These are phyloP conservation scores for Danio choprae DNA, from an alignment of 2,797 vertebrate species.

Conservation along the genomic window DNA sequence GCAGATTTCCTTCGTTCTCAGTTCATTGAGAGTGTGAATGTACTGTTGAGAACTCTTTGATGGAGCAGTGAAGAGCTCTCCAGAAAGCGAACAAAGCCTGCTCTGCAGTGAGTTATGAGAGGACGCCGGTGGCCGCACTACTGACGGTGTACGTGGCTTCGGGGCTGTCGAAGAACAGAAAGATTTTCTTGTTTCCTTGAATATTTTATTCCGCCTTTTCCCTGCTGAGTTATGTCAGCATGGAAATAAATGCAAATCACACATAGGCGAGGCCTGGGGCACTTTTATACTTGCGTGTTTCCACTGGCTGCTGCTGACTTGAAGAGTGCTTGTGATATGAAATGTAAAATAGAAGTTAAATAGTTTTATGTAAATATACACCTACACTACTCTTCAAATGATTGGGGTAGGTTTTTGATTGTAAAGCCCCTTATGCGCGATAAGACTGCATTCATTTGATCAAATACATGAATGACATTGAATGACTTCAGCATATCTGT, in stretches of 20 bases:
- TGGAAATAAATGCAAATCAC: constrained; percentile 31
- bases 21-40: constrained; percentile 25
- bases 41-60: constrained; percentile 14
- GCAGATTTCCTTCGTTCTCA: not conserved
- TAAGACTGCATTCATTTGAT: not conserved
- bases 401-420: not conserved
- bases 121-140: not conserved
- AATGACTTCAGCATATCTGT: no score
- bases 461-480: not conserved
- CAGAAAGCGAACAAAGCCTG: constrained; percentile 10
- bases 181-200: not conserved
- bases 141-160: not conserved
- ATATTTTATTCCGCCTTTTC: not conserved
- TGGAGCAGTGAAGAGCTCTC: constrained; percentile 1
- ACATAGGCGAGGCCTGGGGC: not conserved
- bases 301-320: not conserved
- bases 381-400: not conserved
- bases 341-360: not conserved
- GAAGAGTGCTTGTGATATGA: not conserved
- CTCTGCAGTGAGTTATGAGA: not conserved
- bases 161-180: not conserved
- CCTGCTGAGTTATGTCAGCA: constrained; percentile 1
- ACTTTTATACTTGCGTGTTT: not conserved
- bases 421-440: not conserved
- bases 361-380: not conserved